phyloP scores from a whole-genome alignment of 2,888 invertebrate genomes.

The Heliconius sara region DNA sequence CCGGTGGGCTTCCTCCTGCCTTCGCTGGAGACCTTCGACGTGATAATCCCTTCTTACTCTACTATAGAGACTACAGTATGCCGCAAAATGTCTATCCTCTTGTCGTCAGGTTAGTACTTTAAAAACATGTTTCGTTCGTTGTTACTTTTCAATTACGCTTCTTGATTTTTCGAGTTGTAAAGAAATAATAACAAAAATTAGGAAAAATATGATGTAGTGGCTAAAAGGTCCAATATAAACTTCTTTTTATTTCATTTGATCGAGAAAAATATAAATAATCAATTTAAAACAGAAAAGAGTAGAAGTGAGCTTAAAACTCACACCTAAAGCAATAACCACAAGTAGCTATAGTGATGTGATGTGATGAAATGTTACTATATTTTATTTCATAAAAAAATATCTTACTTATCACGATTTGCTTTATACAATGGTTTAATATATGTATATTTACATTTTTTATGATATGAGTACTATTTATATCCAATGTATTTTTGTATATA shows the following conservation, averaged over 20 bases:
- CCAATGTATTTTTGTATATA: constrained; percentile 30
- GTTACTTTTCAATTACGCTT: not conserved
- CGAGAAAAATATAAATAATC: not conserved
- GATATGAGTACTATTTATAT: not conserved
- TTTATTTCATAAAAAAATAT: not conserved
- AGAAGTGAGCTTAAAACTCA: not conserved
- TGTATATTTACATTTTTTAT: not conserved
- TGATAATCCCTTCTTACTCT: constrained; percentile 89
- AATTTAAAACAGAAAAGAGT: not conserved
- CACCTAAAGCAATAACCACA: not conserved
- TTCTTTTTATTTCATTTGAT: not conserved
- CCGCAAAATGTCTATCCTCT: constrained; percentile 88
- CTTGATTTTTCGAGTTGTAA: not conserved
- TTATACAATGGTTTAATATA: not conserved
- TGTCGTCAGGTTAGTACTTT: constrained; percentile 86
- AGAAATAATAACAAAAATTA: not conserved
- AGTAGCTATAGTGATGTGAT: not conserved
- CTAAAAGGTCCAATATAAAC: not conserved
- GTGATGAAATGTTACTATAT: not conserved
- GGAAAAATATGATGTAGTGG: no score
- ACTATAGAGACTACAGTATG: constrained; percentile 88
- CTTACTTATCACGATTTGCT: not conserved
- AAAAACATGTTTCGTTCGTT: not conserved
- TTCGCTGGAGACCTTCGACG: constrained; percentile 85
- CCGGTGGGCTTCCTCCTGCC: constrained; percentile 89